These are phyloP conservation scores for Glyptemys insculpta DNA, from an alignment of 2,797 vertebrate genomes.

Conservation along the genomic window DNA sequence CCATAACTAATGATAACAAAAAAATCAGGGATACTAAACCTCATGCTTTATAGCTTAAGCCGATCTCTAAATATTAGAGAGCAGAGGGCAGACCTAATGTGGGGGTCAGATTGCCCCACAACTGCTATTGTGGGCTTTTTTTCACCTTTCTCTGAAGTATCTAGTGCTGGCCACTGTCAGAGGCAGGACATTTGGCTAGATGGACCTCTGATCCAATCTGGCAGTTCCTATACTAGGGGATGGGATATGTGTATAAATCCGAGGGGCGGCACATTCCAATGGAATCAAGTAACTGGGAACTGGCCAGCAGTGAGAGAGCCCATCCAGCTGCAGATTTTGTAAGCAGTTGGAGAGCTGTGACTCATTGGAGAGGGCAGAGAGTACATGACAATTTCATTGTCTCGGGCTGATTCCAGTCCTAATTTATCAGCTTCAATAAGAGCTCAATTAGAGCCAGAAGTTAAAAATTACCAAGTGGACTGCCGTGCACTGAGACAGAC, in stretches of 20 bases:
- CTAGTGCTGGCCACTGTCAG: neutral
- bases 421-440: slow-evolving; percentile 69
- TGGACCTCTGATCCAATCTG: neutral
- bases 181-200: neutral
- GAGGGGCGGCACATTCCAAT: neutral
- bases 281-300: neutral
- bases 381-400: slow-evolving; percentile 56
- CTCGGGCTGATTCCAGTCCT: slow-evolving; percentile 43
- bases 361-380: slow-evolving; percentile 33
- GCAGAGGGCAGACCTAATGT: neutral
- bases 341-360: slow-evolving; percentile 27
- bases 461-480: slow-evolving; percentile 71
- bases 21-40: neutral
- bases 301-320: neutral
- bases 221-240: neutral
- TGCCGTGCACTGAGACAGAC: slow-evolving; percentile 7
- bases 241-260: neutral
- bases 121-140: neutral
- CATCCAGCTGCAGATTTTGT: neutral
- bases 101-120: neutral
- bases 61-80: neutral
- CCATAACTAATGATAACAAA: neutral
- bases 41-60: neutral
- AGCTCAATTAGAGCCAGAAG: slow-evolving; percentile 64
- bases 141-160: neutral